Evolutionary conservation across 2,113 vertebrate species (phyloP), one percentile per base, ranked within the genome.

Genomic region (Etia nguti): DNA sequence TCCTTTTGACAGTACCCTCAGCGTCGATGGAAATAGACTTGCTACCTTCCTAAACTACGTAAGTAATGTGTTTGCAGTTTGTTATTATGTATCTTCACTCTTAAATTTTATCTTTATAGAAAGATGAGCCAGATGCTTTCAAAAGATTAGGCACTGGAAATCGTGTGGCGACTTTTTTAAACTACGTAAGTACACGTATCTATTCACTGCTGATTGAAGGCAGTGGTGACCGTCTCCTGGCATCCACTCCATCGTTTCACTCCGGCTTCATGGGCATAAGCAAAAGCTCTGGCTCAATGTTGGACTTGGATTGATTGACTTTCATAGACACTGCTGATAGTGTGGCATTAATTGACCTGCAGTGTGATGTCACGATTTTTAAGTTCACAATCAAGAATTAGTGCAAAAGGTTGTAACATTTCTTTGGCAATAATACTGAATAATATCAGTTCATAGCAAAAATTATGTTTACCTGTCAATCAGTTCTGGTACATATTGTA

Each of bases 141-240:
- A 99, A 98, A 98, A 97, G 96, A 96, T 99, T 99, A 99, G 99
- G 99, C 97, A 99, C 98, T 96, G 99, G 98, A 95, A 99, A 99
- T 97, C 99, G 98, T 83, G 95, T 99, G 97, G 99, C 99, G 85
- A 99, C 99, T 95, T 98, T 97, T 98, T 98, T 99, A 96, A 99
- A 98, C 96, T 99, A 99, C 95, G 98, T 99, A 97, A 99, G 99
- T 99, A 99, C 97, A 91, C 8, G 94, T 68, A 65, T 82, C 43
- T 54, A 73, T 79, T 85, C 84, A 83, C 81, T 68, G 73, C 15
- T 79, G 86, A 31, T 59, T 92, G 87, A 90, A 83, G 86, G 70
- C 48, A 48, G 56, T 70, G 62, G 55, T 31, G 52, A 48, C 8
- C n/a, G 31, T 52, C 20, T 1, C n/a, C 50, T 81, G 29, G 62